These are phyloP conservation scores for Sibirionetta formosa DNA, from an alignment of 2,797 vertebrate species.

Conservation along the genomic window DNA sequence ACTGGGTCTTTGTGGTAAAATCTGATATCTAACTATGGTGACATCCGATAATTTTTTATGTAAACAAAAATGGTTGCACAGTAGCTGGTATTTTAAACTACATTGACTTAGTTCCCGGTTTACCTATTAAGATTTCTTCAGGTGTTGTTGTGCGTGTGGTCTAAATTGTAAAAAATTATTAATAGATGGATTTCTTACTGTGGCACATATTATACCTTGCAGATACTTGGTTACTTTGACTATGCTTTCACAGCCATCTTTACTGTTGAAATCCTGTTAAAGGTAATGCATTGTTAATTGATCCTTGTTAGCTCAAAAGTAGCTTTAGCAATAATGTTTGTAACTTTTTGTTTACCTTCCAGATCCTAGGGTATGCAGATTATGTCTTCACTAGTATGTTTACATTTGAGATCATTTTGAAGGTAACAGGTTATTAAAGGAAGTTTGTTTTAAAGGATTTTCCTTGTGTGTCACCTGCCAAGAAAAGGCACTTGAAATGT, in stretches of 20 bases:
- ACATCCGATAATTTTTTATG: background rate
- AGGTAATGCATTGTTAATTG: constrained; percentile 93
- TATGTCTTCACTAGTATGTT: constrained; percentile 99
- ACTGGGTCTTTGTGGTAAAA: background rate
- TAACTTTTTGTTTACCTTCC: constrained; percentile 94
- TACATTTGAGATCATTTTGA: constrained; percentile 99
- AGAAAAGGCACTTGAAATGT: constrained; percentile 91
- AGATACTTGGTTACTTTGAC: constrained; percentile 99
- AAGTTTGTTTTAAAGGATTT: constrained; percentile 89
- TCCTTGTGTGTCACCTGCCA: constrained; percentile 92
- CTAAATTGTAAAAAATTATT: constrained; percentile 26
- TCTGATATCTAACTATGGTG: background rate
- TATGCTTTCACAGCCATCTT: constrained; percentile 99
- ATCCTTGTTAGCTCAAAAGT: constrained; percentile 83
- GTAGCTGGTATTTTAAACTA: background rate
- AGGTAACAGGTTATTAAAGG: constrained; percentile 93
- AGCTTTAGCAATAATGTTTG: constrained; percentile 89
- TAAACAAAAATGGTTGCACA: background rate
- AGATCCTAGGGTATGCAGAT: constrained; percentile 98
- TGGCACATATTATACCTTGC: constrained; percentile 89
- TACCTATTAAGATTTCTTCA: background rate
- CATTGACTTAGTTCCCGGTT: constrained; percentile 81
- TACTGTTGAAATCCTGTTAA: constrained; percentile 99
- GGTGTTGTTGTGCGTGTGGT: constrained; percentile 10
- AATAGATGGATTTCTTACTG: constrained; percentile 74